Conservation (phyloP, 1,140 invertebrate genomes). For the fruit fly (Drosophila melanogaster) region DNA sequence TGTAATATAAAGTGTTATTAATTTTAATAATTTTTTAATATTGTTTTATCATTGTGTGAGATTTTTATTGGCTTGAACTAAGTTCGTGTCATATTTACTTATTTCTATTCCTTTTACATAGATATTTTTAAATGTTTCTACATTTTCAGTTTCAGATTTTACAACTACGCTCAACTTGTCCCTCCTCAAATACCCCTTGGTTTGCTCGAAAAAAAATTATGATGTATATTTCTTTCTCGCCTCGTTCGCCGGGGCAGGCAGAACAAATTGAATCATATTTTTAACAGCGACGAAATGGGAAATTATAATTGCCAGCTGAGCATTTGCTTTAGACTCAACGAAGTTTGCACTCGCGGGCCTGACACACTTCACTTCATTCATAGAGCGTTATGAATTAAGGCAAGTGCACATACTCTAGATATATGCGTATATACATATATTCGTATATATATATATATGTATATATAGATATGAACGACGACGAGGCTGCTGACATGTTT, state of each 20-base stretch:
- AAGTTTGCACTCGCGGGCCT: slow-evolving; percentile 25
- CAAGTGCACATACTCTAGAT: slow-evolving; percentile 20
- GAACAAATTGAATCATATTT: slow-evolving; percentile 79
- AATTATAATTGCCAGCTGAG: slow-evolving; percentile 81
- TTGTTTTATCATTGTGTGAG: too few species aligned
- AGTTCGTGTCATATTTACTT: too few species aligned
- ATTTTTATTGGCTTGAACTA: too few species aligned
- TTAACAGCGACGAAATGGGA: slow-evolving; percentile 72
- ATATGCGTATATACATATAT: background rate
- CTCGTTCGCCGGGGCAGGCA: slow-evolving; percentile 45
- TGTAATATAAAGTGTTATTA: too few species aligned
- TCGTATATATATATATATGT: slow-evolving; percentile 3
- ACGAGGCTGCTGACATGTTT: slow-evolving; percentile 80
- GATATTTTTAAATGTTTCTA: background rate
- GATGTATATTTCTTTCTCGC: slow-evolving; percentile 35
- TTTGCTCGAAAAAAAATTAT: slow-evolving; percentile 17
- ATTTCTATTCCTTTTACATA: background rate
- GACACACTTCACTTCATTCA: slow-evolving; percentile 67
- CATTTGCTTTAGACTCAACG: slow-evolving; percentile 48
- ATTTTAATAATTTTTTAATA: too few species aligned
- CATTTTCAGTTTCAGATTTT: too few species aligned
- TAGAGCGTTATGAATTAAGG: slow-evolving; percentile 61
- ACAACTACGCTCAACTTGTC: background rate
- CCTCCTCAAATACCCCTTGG: background rate
- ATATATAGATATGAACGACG: slow-evolving; percentile 16